Base-by-base conservation (phyloP, 2,888 invertebrate species). In the Disparrhopalites patrizii region DNA sequence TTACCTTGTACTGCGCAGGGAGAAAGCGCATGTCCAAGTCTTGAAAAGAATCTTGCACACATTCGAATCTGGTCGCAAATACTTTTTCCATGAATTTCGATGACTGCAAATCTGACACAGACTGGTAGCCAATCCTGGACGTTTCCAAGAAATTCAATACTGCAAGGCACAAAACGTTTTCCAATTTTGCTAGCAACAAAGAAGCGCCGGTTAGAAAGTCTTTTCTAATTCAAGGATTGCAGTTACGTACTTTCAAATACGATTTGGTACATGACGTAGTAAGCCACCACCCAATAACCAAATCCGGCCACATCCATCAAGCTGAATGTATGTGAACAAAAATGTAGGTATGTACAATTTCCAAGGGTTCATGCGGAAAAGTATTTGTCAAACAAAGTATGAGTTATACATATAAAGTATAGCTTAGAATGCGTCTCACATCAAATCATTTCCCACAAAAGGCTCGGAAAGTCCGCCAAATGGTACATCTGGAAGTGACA, bases 291-390 rank as follows among this genome's bases (percentile, higher is more conserved):
- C 52, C 63, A 69, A 30, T 63, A 66, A 3, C 69, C 69, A 40
- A 52, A 66, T 33, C 69, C 69, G 25, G 62, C 69, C 25, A 63
- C 56, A 38, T 69, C 62, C 13, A 69, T 25, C 36, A 68, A 52
- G 62, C 68, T 68, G n/a, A 5, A 55, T 8, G 13, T 18, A 30
- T 18, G 3, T n/a, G n/a, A n/a, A n/a, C n/a, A n/a, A n/a, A n/a
- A n/a, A n/a, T n/a, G n/a, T n/a, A n/a, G n/a, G n/a, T n/a, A n/a
- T n/a, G n/a, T n/a, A n/a, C n/a, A n/a, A n/a, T n/a, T n/a, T n/a
- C n/a, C n/a, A n/a, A n/a, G n/a, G n/a, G n/a, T n/a, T n/a, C n/a
- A n/a, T n/a, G n/a, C n/a, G n/a, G n/a, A n/a, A n/a, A n/a, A n/a
- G n/a, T n/a, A n/a, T n/a, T n/a, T n/a, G n/a, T n/a, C n/a, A n/a